Evolutionary conservation across 2,797 vertebrate genomes (phyloP).

Genomic region (Muscicapa comitata): DNA sequence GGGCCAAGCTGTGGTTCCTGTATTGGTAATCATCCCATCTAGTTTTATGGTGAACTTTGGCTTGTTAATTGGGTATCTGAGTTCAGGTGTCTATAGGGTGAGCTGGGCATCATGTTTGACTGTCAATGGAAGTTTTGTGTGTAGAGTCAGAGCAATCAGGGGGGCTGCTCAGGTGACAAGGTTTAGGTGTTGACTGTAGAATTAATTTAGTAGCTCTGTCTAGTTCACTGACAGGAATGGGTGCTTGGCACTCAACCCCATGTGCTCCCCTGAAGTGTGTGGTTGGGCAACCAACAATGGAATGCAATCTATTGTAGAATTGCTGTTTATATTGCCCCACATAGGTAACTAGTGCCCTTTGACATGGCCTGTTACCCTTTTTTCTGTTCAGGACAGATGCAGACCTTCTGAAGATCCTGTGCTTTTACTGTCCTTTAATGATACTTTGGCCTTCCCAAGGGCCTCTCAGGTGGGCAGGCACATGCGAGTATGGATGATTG

Average conservation of each 20-base stretch:
- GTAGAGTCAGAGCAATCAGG: not conserved
- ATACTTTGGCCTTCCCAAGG: not conserved
- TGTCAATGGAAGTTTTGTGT: not conserved
- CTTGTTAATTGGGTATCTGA: not conserved
- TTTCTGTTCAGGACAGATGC: not conserved
- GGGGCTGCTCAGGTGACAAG: not conserved
- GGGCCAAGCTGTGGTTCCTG: not conserved
- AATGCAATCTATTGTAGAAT: not conserved
- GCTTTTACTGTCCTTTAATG: not conserved
- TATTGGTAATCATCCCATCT: not conserved
- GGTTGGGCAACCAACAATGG: not conserved
- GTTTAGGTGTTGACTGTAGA: not conserved
- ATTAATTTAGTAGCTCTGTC: not conserved
- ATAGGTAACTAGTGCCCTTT: not conserved
- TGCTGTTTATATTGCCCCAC: not conserved
- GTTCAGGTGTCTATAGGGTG: not conserved
- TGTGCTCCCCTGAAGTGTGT: not conserved
- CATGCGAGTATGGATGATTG: not conserved
- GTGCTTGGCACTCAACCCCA: not conserved
- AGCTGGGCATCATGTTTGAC: not conserved
- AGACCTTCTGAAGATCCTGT: not conserved
- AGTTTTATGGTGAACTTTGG: not conserved
- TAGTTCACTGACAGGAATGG: not conserved
- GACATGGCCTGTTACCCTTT: not conserved
- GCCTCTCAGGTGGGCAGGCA: not conserved